phyloP scores from a whole-genome alignment of 2,113 vertebrate genomes.

The Miniopterus natalensis region DNA sequence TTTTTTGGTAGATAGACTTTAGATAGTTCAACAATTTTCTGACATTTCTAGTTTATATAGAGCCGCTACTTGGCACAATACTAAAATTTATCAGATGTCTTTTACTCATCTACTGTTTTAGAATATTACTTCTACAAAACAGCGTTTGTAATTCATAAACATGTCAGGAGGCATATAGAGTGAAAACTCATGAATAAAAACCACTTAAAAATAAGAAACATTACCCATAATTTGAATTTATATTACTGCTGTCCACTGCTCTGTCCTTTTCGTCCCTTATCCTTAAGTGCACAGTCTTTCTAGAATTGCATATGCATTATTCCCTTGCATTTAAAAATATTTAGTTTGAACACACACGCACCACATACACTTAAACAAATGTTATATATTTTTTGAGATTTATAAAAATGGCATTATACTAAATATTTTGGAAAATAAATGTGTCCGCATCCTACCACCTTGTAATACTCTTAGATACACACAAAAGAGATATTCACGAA shows the following conservation, averaged over 20 bases:
- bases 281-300: background rate
- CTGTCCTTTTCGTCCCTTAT: background rate
- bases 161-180: background rate
- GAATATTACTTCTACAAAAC: background rate
- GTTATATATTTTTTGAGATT: background rate
- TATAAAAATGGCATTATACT: background rate
- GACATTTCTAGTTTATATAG: background rate
- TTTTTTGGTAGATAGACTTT: background rate
- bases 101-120: background rate
- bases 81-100: background rate
- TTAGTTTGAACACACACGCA: background rate
- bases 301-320: background rate
- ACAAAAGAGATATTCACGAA: background rate
- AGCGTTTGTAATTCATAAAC: background rate
- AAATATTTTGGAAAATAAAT: background rate
- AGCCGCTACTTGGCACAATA: background rate
- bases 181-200: background rate
- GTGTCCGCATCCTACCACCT: background rate
- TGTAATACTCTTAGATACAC: background rate
- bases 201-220: background rate
- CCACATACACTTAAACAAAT: background rate
- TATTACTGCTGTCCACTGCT: background rate
- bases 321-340: background rate
- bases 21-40: background rate
- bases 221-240: constrained; percentile 9